phyloP scores from a whole-genome alignment of 2,113 vertebrate species.

The Copsychus sechellarum region DNA sequence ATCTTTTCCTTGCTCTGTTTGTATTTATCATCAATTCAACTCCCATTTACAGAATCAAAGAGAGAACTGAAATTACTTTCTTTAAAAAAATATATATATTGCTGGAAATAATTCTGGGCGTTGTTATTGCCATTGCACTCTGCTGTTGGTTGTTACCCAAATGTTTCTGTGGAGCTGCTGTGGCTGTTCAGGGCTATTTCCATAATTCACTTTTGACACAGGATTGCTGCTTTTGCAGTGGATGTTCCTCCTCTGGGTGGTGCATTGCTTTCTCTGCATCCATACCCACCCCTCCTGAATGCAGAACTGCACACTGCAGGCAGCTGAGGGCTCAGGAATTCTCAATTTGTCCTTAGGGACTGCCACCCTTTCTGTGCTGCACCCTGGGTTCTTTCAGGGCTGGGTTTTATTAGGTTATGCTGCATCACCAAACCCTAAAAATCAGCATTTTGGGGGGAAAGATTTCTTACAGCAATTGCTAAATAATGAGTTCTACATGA shows the following conservation, averaged over 20 bases:
- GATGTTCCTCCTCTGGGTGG: not conserved
- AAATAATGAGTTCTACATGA: not conserved
- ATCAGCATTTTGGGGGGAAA: not conserved
- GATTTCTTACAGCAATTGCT: not conserved
- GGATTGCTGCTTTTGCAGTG: not conserved
- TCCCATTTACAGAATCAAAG: not conserved
- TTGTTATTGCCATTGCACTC: not conserved
- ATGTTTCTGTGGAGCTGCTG: not conserved
- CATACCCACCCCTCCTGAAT: not conserved
- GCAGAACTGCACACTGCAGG: not conserved
- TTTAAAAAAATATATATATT: not conserved
- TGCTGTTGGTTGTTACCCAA: not conserved
- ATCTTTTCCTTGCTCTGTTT: not conserved
- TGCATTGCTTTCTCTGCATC: not conserved
- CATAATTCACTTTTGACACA: constrained; percentile 32
- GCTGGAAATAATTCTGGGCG: not conserved
- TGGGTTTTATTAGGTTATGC: not conserved
- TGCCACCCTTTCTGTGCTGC: not conserved
- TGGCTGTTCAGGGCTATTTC: constrained; percentile 4
- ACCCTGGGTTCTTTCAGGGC: not conserved
- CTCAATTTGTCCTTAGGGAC: not conserved
- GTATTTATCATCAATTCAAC: not conserved
- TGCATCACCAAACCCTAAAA: not conserved
- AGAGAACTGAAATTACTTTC: not conserved
- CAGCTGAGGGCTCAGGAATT: not conserved